Conservation (phyloP, 30 jellyfish, hydroid and myxozoan species). For the Sanderia malayensis region DNA sequence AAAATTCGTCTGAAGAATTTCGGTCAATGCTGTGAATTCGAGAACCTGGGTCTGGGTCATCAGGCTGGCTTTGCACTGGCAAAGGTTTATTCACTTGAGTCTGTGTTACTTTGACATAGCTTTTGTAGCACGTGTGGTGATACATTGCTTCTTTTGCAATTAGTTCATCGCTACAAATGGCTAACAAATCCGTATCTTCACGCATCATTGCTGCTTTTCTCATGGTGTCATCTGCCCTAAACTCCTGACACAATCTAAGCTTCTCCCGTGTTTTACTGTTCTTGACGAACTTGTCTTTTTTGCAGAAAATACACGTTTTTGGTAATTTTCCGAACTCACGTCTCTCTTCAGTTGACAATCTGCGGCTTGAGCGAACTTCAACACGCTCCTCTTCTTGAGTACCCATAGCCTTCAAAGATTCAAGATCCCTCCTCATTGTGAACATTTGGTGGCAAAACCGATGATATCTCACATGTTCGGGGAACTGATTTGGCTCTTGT, state of each 20-base stretch:
- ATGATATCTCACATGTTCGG: slow-evolving; percentile 4
- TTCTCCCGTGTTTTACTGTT: slow-evolving; percentile 9
- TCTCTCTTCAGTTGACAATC: neutral
- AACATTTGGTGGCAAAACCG: neutral
- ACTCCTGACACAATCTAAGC: slow-evolving; percentile 2
- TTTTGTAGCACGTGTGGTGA: slow-evolving; percentile 20
- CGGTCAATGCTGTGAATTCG: neutral
- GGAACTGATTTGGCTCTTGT: neutral
- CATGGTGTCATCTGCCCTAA: slow-evolving; percentile 8
- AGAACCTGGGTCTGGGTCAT: neutral
- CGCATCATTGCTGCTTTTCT: slow-evolving; percentile 11
- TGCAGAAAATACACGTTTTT: slow-evolving; percentile 11
- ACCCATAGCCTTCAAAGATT: slow-evolving; percentile 2
- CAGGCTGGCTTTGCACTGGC: neutral
- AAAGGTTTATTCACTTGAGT: slow-evolving; percentile 2
- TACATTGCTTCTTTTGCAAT: slow-evolving; percentile 23
- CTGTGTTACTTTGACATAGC: neutral
- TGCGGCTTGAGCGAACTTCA: neutral
- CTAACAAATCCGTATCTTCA: slow-evolving; percentile 5
- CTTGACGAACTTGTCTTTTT: slow-evolving; percentile 14
- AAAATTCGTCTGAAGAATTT: neutral
- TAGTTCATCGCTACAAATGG: slow-evolving; percentile 8
- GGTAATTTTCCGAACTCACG: slow-evolving; percentile 9
- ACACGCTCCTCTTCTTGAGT: slow-evolving; percentile 4
- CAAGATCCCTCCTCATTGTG: neutral